phyloP scores from a whole-genome alignment of 2,113 vertebrate species.

The Mugil cephalus region DNA sequence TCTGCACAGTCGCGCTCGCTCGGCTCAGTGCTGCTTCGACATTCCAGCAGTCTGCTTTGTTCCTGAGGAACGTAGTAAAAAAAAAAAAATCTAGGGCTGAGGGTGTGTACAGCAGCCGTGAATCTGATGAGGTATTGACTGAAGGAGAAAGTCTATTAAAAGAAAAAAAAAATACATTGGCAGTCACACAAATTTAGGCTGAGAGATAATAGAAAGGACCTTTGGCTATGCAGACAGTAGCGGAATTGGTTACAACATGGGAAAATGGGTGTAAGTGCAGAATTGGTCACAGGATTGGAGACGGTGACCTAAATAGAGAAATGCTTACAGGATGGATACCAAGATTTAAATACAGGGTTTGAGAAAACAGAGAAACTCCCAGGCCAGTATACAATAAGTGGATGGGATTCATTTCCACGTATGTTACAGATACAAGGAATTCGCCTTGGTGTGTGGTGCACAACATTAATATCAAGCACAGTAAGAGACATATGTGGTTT shows the following conservation, averaged over 20 bases:
- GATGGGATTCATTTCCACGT: too few species aligned
- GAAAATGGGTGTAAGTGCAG: conserved; percentile 16
- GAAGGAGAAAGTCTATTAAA: conserved; percentile 24
- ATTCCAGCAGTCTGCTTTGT: conserved; percentile 9
- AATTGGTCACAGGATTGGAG: conserved; percentile 40
- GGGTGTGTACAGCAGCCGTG: not conserved
- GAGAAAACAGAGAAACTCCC: conserved; percentile 15
- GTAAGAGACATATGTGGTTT: too few species aligned
- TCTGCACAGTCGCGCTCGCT: conserved; percentile 15
- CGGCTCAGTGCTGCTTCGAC: not conserved
- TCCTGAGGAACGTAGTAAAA: conserved; percentile 16
- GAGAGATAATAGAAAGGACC: conserved; percentile 43
- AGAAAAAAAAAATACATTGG: conserved; percentile 25
- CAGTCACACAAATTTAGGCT: conserved; percentile 12
- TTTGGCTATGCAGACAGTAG: conserved; percentile 24
- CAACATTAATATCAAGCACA: too few species aligned
- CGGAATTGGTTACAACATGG: conserved; percentile 3
- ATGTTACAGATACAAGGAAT: too few species aligned
- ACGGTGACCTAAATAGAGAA: conserved; percentile 61
- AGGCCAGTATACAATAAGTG: too few species aligned
- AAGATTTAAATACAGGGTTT: conserved; percentile 37
- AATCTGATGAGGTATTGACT: conserved; percentile 36
- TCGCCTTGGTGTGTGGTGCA: too few species aligned
- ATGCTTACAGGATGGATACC: conserved; percentile 45
- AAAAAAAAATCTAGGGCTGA: conserved; percentile 30